These are phyloP conservation scores for Agraylea sexmaculata DNA, from an alignment of 1,140 invertebrate species.

Conservation along the genomic window DNA sequence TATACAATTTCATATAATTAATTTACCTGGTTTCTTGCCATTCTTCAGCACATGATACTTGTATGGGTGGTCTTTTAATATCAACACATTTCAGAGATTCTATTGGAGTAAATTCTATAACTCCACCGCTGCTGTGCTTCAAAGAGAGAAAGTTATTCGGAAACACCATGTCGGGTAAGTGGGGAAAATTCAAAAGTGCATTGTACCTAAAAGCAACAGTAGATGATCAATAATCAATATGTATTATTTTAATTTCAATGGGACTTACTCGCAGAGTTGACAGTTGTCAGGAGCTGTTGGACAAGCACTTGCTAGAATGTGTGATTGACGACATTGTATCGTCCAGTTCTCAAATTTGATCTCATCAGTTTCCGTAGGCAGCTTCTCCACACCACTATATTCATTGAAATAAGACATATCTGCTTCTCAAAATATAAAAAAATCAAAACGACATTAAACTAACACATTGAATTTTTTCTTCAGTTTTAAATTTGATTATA, in stretches of 20 bases:
- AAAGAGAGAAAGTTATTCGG: conserved; percentile 71
- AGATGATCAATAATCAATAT: conserved; percentile 1
- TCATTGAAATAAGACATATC: no score
- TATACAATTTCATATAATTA: conserved; percentile 10
- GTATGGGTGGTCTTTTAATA: conserved; percentile 63
- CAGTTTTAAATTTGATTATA: no score
- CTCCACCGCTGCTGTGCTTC: conserved; percentile 54
- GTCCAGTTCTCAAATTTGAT: conserved; percentile 11
- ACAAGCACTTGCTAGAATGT: conserved; percentile 14
- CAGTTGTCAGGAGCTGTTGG: conserved; percentile 12
- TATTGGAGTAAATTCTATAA: conserved; percentile 77
- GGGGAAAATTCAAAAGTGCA: conserved; percentile 64
- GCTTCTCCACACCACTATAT: no score
- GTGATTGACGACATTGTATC: conserved; percentile 11
- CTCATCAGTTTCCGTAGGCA: conserved; percentile 11
- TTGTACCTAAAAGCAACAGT: conserved; percentile 69
- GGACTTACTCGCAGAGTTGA: conserved; percentile 15
- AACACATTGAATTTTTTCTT: no score
- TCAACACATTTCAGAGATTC: conserved; percentile 80
- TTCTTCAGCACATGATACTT: conserved; percentile 78
- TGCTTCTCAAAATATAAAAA: no score
- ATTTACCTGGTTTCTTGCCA: conserved; percentile 73
- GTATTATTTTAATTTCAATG: neutral
- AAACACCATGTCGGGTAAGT: conserved; percentile 97
- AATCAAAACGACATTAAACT: no score